Evolutionary conservation across 2,888 invertebrate species (phyloP).

Genomic region (Danaus chrysippus): DNA sequence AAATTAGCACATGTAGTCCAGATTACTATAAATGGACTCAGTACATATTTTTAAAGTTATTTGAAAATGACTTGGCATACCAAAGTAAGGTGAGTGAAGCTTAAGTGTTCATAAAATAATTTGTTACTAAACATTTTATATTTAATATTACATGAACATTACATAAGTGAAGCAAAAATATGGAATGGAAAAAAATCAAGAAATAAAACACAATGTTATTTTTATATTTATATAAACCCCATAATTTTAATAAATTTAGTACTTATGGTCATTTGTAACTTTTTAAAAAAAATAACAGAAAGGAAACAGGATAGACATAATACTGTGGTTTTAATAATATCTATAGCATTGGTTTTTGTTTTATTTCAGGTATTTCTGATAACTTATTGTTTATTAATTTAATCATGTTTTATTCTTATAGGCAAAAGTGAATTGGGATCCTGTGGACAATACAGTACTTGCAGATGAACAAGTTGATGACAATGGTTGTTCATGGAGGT

Average conservation of each 20-base stretch:
- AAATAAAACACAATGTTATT: no score
- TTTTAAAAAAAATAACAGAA: no score
- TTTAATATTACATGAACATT: not conserved
- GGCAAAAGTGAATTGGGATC: conserved; percentile 99
- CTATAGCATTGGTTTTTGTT: no score
- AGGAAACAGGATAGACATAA: no score
- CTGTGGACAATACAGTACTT: conserved; percentile 96
- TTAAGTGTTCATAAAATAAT: conserved; percentile 31
- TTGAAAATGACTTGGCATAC: conserved; percentile 90
- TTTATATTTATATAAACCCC: no score
- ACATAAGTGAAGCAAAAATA: no score
- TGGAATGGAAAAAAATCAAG: no score
- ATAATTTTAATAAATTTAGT: no score
- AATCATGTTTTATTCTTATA: conserved; percentile 46
- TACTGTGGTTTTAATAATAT: no score
- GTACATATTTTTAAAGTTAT: conserved; percentile 93
- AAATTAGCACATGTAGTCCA: conserved; percentile 92
- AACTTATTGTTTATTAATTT: no score
- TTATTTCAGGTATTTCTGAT: no score
- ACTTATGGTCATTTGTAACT: no score
- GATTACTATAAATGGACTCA: conserved; percentile 98
- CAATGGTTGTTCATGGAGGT: conserved; percentile 95
- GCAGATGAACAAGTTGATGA: conserved; percentile 99
- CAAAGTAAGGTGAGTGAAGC: conserved; percentile 83
- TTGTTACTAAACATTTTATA: not conserved